Evolutionary conservation across 2,113 vertebrate species (phyloP), one percentile per base, ranked within the genome.

Genomic region (Asarcornis scutulata): DNA sequence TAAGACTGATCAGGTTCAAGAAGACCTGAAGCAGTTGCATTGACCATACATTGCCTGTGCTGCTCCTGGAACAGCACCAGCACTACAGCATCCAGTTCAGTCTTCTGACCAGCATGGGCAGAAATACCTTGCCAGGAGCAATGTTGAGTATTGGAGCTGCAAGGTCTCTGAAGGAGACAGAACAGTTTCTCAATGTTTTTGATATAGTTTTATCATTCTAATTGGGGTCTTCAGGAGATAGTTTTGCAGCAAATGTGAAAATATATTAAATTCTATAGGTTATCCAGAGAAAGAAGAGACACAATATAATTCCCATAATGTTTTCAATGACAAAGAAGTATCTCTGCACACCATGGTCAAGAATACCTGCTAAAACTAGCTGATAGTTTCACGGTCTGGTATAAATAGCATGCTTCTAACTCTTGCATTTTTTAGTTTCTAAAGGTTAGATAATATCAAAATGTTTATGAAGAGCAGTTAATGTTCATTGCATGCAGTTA

Each of bases 31-130:
- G 44, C 1, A 0, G 13, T 44, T 56, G 34, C 29, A 31, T 14
- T 14, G 10, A 68, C 44, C 22, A 38, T 44, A 15, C 0, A 0
- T 25, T 12, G 40, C 23, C 31, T 1, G 1, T 13, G 25, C 40
- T 31, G 16, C 56, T 75, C 34, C 32, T 36, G 46, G 79, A 72
- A 52, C 0, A 1, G 67, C 1, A 0, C 68, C 29, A 80, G 12
- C 15, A 17, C 38, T 6, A 25, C n/a, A 38, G 34, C 2, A 0
- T n/a, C 53, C 52, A 9, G 8, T 46, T 86, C 5, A 1, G 62
- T 50, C 25, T 59, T 67, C 67, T 36, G 34, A 52, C 11, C 21
- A 7, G 3, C 2, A 0, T 5, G 31, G 23, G 56, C 76, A 89
- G 42, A 73, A 77, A 74, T 6, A 75, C 26, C 42, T 72, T 46